Evolutionary conservation across 1,140 invertebrate genomes (phyloP).

Genomic region (Drosophila saltans): DNA sequence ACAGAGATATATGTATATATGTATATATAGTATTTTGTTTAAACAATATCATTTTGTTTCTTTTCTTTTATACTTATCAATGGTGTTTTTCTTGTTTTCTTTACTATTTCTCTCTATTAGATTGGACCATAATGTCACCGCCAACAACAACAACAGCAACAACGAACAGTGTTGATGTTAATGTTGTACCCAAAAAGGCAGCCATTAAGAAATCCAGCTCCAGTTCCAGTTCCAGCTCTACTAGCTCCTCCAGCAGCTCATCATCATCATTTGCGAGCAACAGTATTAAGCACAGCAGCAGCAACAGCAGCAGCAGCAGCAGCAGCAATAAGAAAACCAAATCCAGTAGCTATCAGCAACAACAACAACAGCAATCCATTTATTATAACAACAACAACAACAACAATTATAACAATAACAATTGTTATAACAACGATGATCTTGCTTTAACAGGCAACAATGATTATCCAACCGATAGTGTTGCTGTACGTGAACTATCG

Average conservation of each 20-base stretch:
- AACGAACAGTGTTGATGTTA: constrained; percentile 30
- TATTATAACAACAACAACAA: constrained; percentile 24
- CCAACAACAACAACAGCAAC: background rate
- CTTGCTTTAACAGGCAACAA: constrained; percentile 29
- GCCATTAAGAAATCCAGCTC: constrained; percentile 32
- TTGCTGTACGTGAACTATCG: constrained; percentile 85
- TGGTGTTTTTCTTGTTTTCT: constrained; percentile 17
- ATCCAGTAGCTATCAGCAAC: constrained; percentile 37
- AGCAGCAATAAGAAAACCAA: constrained; percentile 62
- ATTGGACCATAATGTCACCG: constrained; percentile 76
- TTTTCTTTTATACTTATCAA: constrained; percentile 43
- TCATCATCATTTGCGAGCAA: constrained; percentile 15
- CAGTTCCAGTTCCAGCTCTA: constrained; percentile 41
- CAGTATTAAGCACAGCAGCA: constrained; percentile 53
- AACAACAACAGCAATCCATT: constrained; percentile 42
- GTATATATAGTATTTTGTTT: constrained; percentile 13
- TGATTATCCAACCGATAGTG: constrained; percentile 30
- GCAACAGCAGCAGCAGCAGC: constrained; percentile 40
- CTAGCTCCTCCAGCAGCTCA: constrained; percentile 33
- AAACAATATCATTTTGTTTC: constrained; percentile 16
- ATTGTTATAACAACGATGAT: constrained; percentile 42
- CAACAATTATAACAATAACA: constrained; percentile 31
- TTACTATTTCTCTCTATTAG: constrained; percentile 38
- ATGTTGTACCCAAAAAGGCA: constrained; percentile 58
- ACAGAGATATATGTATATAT: background rate